Evolutionary conservation across 2,888 invertebrate genomes (phyloP), one percentile per base, ranked within the genome.

Genomic region (Clepsis dumicolana): DNA sequence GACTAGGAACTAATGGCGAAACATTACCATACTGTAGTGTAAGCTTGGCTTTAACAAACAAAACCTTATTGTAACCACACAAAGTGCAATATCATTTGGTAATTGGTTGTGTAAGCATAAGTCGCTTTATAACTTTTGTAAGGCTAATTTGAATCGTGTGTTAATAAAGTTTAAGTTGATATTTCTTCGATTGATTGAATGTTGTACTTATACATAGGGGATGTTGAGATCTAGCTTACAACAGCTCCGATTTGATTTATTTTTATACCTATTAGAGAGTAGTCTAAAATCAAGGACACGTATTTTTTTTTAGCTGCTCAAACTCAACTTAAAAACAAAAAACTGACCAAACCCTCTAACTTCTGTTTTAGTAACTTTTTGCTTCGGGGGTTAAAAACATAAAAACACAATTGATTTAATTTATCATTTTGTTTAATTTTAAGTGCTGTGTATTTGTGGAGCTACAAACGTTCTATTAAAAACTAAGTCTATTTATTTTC

Each of bases 1-100:
- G 86, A 87, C 86, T 84, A 82, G 73, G 74, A 79, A 81, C 81
- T 84, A 83, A 86, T 81, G 75, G 74, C 72, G 73, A 62, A 63
- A 65, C 41, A 18, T 18, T 18, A 44, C 41, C 41, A 16, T 38
- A 32, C 38, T 14, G 35, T 38, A 38, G n/a, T n/a, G n/a, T 4
- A 44, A 44, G 2, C 7, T 18, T 18, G 18, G 8, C 44, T 18
- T 44, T 8, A 44, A 7, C 18, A 71, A 35, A 59, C 52, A 29
- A 25, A 24, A 25, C 32, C 24, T 16, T 18, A 14, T 29, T 18
- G 4, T 24, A 29, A 7, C 14, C 14, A 2, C 18, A 44, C 29
- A 54, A 21, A 48, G 54, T 57, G 12, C 7, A 14, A 14, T 44
- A 18, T 44, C 10, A 21, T 7, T 61, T 60, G 16, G 1, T 60